phyloP scores from a whole-genome alignment of 23 tunicate species.

The Ciona savignyi region DNA sequence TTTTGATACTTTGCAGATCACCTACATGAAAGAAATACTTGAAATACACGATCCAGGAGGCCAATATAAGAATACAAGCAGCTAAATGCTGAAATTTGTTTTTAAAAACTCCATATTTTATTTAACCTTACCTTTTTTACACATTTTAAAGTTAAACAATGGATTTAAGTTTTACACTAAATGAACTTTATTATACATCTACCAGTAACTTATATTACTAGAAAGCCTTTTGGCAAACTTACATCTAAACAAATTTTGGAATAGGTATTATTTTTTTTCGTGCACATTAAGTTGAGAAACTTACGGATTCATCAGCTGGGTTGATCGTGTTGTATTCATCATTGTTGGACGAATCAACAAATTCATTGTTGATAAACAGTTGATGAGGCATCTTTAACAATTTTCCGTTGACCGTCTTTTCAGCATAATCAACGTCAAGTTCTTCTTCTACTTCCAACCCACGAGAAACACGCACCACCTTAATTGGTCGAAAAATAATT shows the following conservation, averaged over 20 bases:
- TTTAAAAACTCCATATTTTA: no score
- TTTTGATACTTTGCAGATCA: constrained; percentile 89
- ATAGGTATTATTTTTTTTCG: no score
- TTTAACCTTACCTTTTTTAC: no score
- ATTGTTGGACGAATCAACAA: constrained; percentile 78
- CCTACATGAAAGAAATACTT: constrained; percentile 17
- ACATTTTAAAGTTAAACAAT: no score
- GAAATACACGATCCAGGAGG: no score
- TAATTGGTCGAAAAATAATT: not conserved
- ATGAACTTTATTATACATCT: no score
- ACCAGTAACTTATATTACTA: no score
- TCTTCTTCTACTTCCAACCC: constrained; percentile 87
- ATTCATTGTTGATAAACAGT: constrained; percentile 86
- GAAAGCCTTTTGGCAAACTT: no score
- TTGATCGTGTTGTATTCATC: constrained; percentile 84
- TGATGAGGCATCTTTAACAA: constrained; percentile 89
- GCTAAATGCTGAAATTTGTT: no score
- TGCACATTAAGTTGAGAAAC: constrained; percentile 2
- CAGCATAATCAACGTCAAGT: constrained; percentile 87
- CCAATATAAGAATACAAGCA: not conserved
- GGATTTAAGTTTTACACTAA: no score
- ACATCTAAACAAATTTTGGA: no score
- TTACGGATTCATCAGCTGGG: constrained; percentile 94
- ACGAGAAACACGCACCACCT: constrained; percentile 80
- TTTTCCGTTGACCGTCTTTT: constrained; percentile 57